A percentile compares a stretch with the other conserved stretches of the same genome.
These are phyloP conservation scores for Alectura lathami DNA, from an alignment of 2,113 vertebrate species.

Conservation along the genomic window DNA sequence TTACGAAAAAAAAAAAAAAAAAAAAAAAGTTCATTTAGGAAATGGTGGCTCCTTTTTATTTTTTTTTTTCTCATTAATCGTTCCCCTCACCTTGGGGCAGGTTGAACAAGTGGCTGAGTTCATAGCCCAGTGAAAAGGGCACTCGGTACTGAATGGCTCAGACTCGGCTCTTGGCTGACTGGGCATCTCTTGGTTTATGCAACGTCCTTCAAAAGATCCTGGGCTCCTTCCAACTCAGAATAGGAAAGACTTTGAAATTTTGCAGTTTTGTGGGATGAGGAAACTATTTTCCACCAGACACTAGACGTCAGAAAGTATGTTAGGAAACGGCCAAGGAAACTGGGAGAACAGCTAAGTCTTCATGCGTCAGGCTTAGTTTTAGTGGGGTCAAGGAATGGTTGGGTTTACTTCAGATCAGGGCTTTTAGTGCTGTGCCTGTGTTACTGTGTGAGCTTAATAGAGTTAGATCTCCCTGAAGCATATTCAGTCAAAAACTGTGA, in stretches of 20 bases:
- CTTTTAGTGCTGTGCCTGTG: not conserved
- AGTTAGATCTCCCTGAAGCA: not conserved
- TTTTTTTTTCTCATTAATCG: not conserved
- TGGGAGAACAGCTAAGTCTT: not conserved
- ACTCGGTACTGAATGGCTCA: not conserved
- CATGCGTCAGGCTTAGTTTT: not conserved
- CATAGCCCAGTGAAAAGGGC: not conserved
- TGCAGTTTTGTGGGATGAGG: not conserved
- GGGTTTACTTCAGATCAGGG: not conserved
- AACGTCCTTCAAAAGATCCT: not conserved
- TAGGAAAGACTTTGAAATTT: not conserved
- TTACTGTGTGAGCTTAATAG: not conserved
- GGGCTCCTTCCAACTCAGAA: not conserved
- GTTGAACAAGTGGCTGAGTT: not conserved
- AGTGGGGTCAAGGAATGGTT: not conserved
- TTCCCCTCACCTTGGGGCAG: not conserved
- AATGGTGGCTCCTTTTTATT: no score
- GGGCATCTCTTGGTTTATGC: not conserved
- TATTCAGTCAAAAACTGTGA: not conserved
- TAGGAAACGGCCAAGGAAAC: not conserved
- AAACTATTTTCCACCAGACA: constrained; percentile 5
- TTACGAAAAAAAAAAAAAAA: not conserved
- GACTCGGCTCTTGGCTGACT: not conserved
- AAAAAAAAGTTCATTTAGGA: not conserved
- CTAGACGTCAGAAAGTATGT: not conserved